phyloP scores from a whole-genome alignment of 2,113 vertebrate genomes.

The Zosterops hypoxanthus region DNA sequence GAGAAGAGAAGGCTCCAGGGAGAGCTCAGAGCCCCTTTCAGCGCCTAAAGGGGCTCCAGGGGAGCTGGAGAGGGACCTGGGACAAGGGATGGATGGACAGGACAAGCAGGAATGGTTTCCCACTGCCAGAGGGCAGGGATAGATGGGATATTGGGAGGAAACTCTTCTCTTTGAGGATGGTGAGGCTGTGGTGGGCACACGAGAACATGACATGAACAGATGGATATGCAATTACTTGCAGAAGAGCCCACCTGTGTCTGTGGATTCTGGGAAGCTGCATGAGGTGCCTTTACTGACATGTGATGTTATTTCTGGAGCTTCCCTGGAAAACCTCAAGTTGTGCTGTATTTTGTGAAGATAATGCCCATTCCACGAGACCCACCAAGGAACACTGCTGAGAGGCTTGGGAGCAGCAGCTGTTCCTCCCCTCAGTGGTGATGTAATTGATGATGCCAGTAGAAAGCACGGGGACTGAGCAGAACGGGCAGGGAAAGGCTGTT shows the following conservation, averaged over 20 bases:
- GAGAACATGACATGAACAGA: not conserved
- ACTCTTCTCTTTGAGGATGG: not conserved
- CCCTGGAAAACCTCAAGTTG: not conserved
- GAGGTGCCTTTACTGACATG: not conserved
- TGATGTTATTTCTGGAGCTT: not conserved
- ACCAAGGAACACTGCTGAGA: not conserved
- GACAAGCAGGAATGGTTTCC: not conserved
- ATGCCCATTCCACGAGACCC: not conserved
- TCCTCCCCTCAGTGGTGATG: not conserved
- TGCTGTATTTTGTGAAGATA: not conserved
- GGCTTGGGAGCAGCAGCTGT: accelerated
- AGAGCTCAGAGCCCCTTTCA: not conserved
- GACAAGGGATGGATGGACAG: not conserved
- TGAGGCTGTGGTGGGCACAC: not conserved
- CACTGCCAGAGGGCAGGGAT: not conserved
- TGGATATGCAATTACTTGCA: not conserved
- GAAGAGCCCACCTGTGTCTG: not conserved
- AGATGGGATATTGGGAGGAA: not conserved
- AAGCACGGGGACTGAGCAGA: not conserved
- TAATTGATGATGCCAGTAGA: not conserved
- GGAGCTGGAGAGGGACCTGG: not conserved
- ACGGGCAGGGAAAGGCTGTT: not conserved
- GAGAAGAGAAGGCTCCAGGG: not conserved
- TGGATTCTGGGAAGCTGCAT: not conserved
- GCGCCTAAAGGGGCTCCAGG: not conserved